Conservation (phyloP, 23 tunicate species). For the Halocynthia aurantium region DNA sequence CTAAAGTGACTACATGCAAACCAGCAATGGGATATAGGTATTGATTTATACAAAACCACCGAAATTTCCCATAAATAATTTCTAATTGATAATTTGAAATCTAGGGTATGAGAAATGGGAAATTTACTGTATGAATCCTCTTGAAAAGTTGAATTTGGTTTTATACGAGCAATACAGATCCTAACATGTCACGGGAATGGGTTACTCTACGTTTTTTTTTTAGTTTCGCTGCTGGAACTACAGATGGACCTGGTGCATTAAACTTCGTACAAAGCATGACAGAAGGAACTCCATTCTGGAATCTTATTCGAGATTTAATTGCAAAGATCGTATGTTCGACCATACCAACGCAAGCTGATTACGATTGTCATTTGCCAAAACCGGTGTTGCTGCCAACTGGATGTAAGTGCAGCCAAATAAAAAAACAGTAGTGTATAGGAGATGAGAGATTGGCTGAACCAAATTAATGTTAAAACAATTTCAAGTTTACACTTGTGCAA, state of each 20-base stretch:
- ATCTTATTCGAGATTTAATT: slow-evolving; percentile 55
- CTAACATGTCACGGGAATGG: too few species aligned
- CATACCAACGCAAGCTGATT: slow-evolving; percentile 59
- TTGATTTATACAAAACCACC: neutral
- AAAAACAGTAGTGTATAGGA: too few species aligned
- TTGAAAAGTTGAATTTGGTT: too few species aligned
- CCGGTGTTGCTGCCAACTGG: slow-evolving; percentile 97
- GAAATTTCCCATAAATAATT: too few species aligned
- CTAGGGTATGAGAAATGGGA: too few species aligned
- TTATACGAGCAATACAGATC: too few species aligned
- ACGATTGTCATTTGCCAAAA: slow-evolving; percentile 92
- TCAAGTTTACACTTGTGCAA: too few species aligned
- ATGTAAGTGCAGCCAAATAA: slow-evolving; percentile 35
- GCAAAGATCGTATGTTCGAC: slow-evolving; percentile 65
- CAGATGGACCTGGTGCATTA: slow-evolving; percentile 98
- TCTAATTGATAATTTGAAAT: too few species aligned
- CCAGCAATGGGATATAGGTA: slow-evolving; percentile 98
- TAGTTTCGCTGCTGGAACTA: slow-evolving; percentile 96
- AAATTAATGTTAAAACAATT: too few species aligned
- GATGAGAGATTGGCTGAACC: too few species aligned
- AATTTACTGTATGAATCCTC: too few species aligned
- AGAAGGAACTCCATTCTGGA: slow-evolving; percentile 72
- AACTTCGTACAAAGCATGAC: slow-evolving; percentile 84
- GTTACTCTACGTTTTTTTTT: too few species aligned
- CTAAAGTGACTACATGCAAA: slow-evolving; percentile 79